phyloP scores from a whole-genome alignment of 2,888 invertebrate genomes.

The Hyposoter dolosus region DNA sequence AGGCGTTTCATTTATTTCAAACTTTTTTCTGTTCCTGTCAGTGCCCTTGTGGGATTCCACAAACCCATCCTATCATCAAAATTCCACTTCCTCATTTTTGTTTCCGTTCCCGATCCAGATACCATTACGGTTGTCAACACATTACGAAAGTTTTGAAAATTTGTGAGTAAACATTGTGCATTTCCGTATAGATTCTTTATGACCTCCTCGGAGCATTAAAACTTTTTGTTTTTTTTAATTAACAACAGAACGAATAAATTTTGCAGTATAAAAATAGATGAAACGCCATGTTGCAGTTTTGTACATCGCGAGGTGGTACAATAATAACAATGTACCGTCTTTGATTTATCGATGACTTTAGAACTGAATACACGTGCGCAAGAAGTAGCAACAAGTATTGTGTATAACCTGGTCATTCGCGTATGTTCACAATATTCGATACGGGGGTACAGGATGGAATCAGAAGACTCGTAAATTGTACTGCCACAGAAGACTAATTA shows the following conservation, averaged over 20 bases:
- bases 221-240: background rate
- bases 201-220: background rate
- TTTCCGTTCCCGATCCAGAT: background rate
- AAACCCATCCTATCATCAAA: background rate
- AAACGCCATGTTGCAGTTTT: background rate
- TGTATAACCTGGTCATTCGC: slow-evolving; percentile 25
- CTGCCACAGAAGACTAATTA: background rate
- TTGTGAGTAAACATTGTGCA: background rate
- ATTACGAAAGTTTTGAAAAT: slow-evolving; percentile 53
- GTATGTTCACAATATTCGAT: slow-evolving; percentile 2
- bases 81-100: background rate
- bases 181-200: background rate
- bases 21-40: background rate
- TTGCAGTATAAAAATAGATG: background rate
- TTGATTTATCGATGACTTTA: slow-evolving; percentile 29
- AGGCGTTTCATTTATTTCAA: background rate
- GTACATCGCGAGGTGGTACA: background rate
- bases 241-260: background rate
- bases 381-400: background rate
- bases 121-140: slow-evolving; percentile 1
- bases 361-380: background rate
- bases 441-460: slow-evolving; percentile 20
- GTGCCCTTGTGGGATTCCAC: background rate
- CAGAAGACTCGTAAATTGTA: background rate
- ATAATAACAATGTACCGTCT: background rate